phyloP scores from a whole-genome alignment of 2,113 vertebrate species.

The Actenoides hombroni region DNA sequence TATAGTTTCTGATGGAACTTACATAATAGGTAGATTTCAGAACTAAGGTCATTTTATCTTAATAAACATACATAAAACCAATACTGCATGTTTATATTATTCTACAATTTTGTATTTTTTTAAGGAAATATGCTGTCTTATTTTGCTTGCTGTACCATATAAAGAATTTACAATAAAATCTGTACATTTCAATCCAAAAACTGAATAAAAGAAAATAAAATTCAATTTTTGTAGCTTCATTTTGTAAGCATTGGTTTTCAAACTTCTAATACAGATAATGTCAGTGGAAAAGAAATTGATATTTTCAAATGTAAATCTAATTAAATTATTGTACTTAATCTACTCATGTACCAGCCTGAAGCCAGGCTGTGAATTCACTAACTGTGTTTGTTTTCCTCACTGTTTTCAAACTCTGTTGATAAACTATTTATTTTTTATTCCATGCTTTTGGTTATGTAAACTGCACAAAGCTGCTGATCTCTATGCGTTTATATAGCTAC shows the following conservation, averaged over 20 bases:
- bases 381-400: not conserved
- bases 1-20: not conserved
- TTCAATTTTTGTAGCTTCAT: not conserved
- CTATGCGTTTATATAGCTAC: not conserved
- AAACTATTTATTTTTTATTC: not conserved
- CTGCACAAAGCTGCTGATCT: not conserved
- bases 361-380: not conserved
- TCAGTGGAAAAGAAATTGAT: not conserved
- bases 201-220: not conserved
- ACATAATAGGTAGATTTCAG: not conserved
- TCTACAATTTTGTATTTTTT: not conserved
- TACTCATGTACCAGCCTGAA: not conserved
- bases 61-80: not conserved
- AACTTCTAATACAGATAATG: not conserved
- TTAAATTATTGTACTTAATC: not conserved
- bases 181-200: not conserved
- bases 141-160: not conserved
- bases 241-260: not conserved
- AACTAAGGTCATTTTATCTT: not conserved
- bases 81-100: not conserved
- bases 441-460: not conserved
- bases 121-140: not conserved
- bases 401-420: not conserved
- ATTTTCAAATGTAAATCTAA: not conserved
- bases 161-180: not conserved